Base-by-base conservation (phyloP, 2,888 invertebrate genomes). In the Athalia cordata region DNA sequence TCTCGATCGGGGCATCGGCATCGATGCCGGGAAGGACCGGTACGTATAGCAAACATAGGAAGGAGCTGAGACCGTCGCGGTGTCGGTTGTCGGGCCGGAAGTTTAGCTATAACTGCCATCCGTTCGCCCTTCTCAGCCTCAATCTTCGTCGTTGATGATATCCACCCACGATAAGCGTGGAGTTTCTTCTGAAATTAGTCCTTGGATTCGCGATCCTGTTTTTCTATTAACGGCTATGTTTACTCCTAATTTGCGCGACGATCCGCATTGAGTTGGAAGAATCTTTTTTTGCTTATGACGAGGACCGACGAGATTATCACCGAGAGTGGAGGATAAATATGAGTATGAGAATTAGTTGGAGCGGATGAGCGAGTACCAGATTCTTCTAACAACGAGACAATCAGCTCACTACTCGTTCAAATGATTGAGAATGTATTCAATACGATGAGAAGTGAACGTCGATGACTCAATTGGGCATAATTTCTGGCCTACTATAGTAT, bases 61-160 rank as follows among this genome's bases (percentile, higher is more conserved):
- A 3, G n/a, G n/a, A 11, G 6, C 15, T 11, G 55, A 15, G 80
- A 84, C 84, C 1, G 29, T 29, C 29, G 29, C 29, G 29, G 29
- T 29, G 86, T 85, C 84, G 82, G 81, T 83, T 83, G 84, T 83
- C 83, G 80, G 84, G 83, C 87, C 87, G 87, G 87, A 87, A 88
- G 84, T 84, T 84, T 83, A 83, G 85, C 85, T 85, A 86, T 87
- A 88, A 86, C 84, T 82, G 85, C 84, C 85, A 87, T 86, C 88
- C 88, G 88, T 85, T 83, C 83, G 82, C 82, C 78, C 70, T n/a
- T 61, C 72, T 52, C 72, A 8, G 59, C 50, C 52, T 45, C 50
- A 50, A 61, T 52, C 81, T 81, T 83, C 83, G 80, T 81, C 80
- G 47, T n/a, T 59, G 11, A 29, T 29, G n/a, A 81, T 78, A 74